Evolutionary conservation across 1,140 invertebrate species (phyloP).

Genomic region (Heterodera schachtii): DNA sequence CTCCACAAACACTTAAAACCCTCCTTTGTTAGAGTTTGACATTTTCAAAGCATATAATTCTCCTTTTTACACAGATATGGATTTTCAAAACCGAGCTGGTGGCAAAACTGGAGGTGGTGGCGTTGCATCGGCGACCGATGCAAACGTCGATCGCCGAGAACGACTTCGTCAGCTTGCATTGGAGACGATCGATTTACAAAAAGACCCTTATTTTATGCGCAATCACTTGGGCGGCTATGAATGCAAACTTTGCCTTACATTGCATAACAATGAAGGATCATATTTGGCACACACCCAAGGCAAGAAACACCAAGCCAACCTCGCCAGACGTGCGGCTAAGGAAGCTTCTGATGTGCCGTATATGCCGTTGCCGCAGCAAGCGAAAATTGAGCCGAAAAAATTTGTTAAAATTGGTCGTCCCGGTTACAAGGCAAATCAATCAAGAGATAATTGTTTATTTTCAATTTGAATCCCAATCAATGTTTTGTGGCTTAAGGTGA

Average conservation of each 20-base stretch:
- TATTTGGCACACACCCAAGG: constrained; percentile 99
- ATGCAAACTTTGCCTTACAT: constrained; percentile 95
- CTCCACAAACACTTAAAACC: too few species aligned
- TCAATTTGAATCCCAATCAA: too few species aligned
- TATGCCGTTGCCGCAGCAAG: constrained; percentile 68
- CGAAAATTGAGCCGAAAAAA: constrained; percentile 75
- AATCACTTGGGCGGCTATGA: constrained; percentile 98
- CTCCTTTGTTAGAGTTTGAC: too few species aligned
- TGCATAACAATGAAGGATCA: constrained; percentile 99
- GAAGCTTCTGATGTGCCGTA: constrained; percentile 89
- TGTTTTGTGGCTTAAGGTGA: constrained; percentile 72
- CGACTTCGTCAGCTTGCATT: constrained; percentile 89
- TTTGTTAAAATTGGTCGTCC: constrained; percentile 99
- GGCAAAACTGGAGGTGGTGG: constrained; percentile 98
- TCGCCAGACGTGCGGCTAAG: constrained; percentile 93
- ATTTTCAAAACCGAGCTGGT: constrained; percentile 94
- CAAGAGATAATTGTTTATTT: neutral
- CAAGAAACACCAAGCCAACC: constrained; percentile 99
- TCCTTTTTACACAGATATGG: constrained; percentile 72
- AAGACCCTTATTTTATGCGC: constrained; percentile 99
- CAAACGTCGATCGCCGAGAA: constrained; percentile 92
- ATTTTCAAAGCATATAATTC: too few species aligned
- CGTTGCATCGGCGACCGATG: constrained; percentile 93
- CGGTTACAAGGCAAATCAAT: constrained; percentile 78
- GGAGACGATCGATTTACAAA: constrained; percentile 97